These are phyloP conservation scores for Rhinogobio ventralis DNA, from an alignment of 2,797 vertebrate genomes.

Conservation along the genomic window DNA sequence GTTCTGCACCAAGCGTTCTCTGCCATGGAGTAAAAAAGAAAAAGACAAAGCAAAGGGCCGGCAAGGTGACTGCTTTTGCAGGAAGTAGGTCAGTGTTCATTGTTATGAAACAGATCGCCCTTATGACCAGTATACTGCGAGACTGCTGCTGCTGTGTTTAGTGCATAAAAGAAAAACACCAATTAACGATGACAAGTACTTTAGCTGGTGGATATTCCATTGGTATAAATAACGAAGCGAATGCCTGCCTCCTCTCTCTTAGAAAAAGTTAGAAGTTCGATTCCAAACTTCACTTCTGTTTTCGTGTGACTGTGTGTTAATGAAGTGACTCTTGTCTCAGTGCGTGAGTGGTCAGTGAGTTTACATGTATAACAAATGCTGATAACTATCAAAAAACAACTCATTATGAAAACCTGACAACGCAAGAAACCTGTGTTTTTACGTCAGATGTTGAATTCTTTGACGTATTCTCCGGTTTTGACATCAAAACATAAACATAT, in stretches of 20 bases:
- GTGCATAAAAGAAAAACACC: slow-evolving; percentile 23
- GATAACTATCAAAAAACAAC: background rate
- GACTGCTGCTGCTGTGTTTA: background rate
- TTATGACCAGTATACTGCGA: slow-evolving; percentile 34
- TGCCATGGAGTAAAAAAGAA: slow-evolving; percentile 27
- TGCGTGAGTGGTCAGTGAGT: background rate
- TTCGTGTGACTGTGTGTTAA: background rate
- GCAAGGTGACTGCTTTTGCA: slow-evolving; percentile 81
- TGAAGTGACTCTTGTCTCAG: too few species aligned
- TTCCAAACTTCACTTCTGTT: background rate
- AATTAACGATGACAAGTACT: slow-evolving; percentile 1
- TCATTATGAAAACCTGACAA: background rate
- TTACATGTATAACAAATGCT: background rate
- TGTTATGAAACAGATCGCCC: slow-evolving; percentile 76
- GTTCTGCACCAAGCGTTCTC: slow-evolving; percentile 17
- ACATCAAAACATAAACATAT: background rate
- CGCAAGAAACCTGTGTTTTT: background rate
- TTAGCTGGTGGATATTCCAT: background rate
- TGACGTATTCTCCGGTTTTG: background rate
- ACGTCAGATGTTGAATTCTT: background rate
- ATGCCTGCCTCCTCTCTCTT: background rate
- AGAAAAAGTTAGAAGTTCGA: background rate
- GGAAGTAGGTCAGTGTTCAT: slow-evolving; percentile 78
- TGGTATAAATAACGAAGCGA: background rate
- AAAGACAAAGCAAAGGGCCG: slow-evolving; percentile 62